A percentile compares a stretch with the other conserved stretches of the same genome.
Evolutionary conservation across 2,888 invertebrate species (phyloP).

Genomic region (Blastobasis adustella): DNA sequence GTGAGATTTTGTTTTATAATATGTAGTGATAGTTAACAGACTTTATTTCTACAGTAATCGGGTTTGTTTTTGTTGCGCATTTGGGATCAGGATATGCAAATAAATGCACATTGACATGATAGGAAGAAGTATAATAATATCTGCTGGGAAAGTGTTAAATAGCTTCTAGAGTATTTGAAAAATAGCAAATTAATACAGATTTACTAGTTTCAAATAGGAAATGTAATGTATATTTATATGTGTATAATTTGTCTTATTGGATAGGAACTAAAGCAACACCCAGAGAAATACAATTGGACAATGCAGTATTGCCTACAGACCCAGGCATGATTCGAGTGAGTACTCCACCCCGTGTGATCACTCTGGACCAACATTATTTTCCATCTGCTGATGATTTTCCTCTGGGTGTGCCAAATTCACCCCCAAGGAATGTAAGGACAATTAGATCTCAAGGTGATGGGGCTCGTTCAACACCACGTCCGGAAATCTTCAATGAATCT

Average conservation of each 20-base stretch:
- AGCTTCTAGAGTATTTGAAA: no score
- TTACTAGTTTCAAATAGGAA: no score
- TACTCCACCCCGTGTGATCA: constrained; percentile 92
- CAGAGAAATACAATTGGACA: constrained; percentile 89
- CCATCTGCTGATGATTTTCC: constrained; percentile 78
- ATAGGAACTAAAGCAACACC: constrained; percentile 89
- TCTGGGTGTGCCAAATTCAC: constrained; percentile 41
- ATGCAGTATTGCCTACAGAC: constrained; percentile 83
- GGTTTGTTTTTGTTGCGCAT: no score
- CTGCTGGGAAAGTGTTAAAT: no score
- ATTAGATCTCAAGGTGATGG: constrained; percentile 58
- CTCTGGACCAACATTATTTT: constrained; percentile 88
- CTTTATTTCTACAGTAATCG: no score
- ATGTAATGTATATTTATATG: no score
- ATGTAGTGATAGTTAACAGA: no score
- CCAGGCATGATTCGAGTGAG: constrained; percentile 85
- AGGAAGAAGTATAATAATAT: no score
- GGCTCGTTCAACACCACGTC: constrained; percentile 47
- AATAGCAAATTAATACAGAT: no score
- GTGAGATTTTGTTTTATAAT: no score
- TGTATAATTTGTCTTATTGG: constrained; percentile 3
- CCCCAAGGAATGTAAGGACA: constrained; percentile 46
- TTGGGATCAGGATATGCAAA: no score
- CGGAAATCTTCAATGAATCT: constrained; percentile 60
- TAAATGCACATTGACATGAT: no score